Percentiles rank a stretch among this genome's conserved stretches.
phyloP scores from a whole-genome alignment of 2,797 vertebrate genomes.

The Cheirogaleus major region DNA sequence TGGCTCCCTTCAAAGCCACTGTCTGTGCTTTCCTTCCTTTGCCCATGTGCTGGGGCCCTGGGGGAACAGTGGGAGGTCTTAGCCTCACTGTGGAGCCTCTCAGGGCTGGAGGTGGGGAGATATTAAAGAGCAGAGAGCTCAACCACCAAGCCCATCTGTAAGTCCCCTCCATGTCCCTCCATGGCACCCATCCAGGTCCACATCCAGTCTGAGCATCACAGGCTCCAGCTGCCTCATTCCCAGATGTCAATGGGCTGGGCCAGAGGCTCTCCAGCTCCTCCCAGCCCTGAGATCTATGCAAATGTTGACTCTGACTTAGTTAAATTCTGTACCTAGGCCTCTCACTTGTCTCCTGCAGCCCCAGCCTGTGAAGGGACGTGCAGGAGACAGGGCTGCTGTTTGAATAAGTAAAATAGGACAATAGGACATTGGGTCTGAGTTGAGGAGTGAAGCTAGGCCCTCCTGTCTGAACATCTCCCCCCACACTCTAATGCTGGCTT shows the following conservation, averaged over 20 bases:
- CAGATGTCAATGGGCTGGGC: neutral
- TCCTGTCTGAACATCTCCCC: neutral
- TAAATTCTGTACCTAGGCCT: neutral
- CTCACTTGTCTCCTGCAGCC: neutral
- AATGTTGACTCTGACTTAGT: neutral
- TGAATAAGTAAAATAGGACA: neutral
- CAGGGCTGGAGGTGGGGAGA: neutral
- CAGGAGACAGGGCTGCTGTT: neutral
- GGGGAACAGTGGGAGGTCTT: neutral
- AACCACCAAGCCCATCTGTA: neutral
- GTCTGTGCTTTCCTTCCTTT: neutral
- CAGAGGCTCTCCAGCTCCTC: neutral
- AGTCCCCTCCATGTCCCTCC: neutral
- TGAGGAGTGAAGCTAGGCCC: neutral
- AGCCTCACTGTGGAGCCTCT: neutral
- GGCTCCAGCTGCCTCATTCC: neutral
- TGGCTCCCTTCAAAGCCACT: neutral
- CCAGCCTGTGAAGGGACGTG: neutral
- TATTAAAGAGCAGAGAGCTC: neutral
- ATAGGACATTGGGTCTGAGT: neutral
- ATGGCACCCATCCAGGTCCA: neutral
- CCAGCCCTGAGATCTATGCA: neutral
- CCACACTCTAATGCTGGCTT: neutral
- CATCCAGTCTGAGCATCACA: neutral
- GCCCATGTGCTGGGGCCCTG: neutral